Evolutionary conservation across 2,888 invertebrate species (phyloP), one percentile per base, ranked within the genome.

Genomic region (Luperina testacea): DNA sequence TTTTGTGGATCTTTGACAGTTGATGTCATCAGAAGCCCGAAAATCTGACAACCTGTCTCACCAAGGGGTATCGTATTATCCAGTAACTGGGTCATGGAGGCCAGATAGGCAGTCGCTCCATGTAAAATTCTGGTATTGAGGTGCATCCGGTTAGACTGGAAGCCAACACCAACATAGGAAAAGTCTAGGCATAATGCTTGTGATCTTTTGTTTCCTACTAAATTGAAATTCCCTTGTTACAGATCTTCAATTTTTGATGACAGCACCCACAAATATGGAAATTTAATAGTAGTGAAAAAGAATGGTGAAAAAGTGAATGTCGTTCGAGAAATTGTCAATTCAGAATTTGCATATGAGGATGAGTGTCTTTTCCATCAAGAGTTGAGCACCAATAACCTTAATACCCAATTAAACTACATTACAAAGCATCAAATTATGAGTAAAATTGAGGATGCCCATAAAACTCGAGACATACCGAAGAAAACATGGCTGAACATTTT

Each of bases 221-320:
- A 27, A 20, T 45, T 42, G 2, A 32, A 15, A 24, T 53, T 72
- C 42, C 75, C 57, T 82, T 76, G 63, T 92, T 92, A 38, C 91
- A 96, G 96, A 78, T 86, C 89, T n/a, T 94, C 96, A 6, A 93
- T 96, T 64, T 96, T 96, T 72, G 93, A 95, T 70, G 91, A 93
- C 72, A 95, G 94, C 80, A 88, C 93, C 15, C 95, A 96, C 83
- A 95, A 94, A 89, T 96, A 92, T 88, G 96, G 96, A 0, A 95
- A 96, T n/a, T 75, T 96, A 45, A 81, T 91, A 0, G 80, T 94
- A 7, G 89, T 90, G 75, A 89, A 86, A 38, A 80, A 77, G 3
- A 87, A 92, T 17, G 93, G 92, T 0, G 84, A 88, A 48, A 24
- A 82, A 0, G 84, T 90, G 7, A 88, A 89, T 27, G 72, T 95